Base-by-base conservation (phyloP, 1,140 invertebrate species). In the Adoxophyes honmai region DNA sequence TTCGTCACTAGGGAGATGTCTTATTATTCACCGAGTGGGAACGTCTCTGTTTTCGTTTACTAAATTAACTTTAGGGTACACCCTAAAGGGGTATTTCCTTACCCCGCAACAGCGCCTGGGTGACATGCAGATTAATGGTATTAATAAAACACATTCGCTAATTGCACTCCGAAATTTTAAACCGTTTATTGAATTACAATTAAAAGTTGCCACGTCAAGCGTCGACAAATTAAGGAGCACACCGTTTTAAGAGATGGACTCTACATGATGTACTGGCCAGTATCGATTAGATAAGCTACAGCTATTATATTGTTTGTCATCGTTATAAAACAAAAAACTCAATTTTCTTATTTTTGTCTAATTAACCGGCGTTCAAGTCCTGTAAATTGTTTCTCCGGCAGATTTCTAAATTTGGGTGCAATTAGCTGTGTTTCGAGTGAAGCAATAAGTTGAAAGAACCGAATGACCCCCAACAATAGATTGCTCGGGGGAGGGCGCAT, bases 41-140 rank as follows among this genome's bases (percentile, higher is more conserved):
- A 80, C 70, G 64, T 75, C 74, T 78, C 75, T 81, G 71, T 81
- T 81, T 80, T 80, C 68, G 75, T 78, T 80, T 73, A 70, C 62
- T 73, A 81, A 79, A 81, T 82, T 85, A 76, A 73, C 71, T 81
- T 70, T 63, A 59, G 70, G 73, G 68, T 66, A 67, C 70, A 60
- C 67, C 66, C 59, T 60, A 64, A 66, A 74, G 70, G 72, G 70
- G 59, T 70, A 66, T 61, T 67, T 68, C 68, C 65, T 71, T 60
- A 55, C 56, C 58, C 64, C 59, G 44, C 55, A 53, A 59, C 59
- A 60, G 55, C 60, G 64, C 53, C 57, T 58, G 56, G 64, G 64
- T 52, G 68, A 72, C 68, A 72, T 66, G 67, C 64, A 77, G 72
- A 77, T 75, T 77, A 77, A 77, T 78, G 59, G 58, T 62, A 72